Evolutionary conservation across 1,140 invertebrate species (phyloP).

Genomic region (Achatina immaculata): DNA sequence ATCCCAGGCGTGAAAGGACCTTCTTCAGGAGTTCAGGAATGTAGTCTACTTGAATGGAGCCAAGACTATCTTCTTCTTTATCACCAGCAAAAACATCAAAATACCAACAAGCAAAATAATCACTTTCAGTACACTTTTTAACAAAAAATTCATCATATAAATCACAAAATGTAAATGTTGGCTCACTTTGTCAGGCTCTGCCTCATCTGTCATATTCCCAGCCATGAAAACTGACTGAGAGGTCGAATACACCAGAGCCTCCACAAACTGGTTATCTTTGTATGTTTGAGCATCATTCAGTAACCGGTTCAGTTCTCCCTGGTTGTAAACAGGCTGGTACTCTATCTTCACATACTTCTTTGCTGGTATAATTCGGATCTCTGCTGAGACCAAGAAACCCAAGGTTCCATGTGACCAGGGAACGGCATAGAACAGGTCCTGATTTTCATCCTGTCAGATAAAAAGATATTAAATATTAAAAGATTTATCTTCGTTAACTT

Average conservation of each 20-base stretch:
- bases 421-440: slow-evolving; percentile 82
- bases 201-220: slow-evolving; percentile 76
- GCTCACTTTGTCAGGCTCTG: slow-evolving; percentile 76
- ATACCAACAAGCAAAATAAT: too few species aligned
- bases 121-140: too few species aligned
- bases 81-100: too few species aligned
- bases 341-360: slow-evolving; percentile 75
- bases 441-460: slow-evolving; percentile 78
- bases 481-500: too few species aligned
- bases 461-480: slow-evolving; percentile 29
- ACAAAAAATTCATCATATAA: too few species aligned
- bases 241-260: slow-evolving; percentile 79
- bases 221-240: slow-evolving; percentile 83
- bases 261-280: slow-evolving; percentile 81
- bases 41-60: too few species aligned
- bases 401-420: slow-evolving; percentile 90
- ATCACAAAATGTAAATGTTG: too few species aligned
- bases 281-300: slow-evolving; percentile 74
- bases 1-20: too few species aligned
- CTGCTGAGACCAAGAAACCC: slow-evolving; percentile 85
- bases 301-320: slow-evolving; percentile 70
- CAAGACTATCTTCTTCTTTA: too few species aligned
- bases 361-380: slow-evolving; percentile 82
- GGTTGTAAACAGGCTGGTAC: slow-evolving; percentile 78
- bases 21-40: too few species aligned